These are phyloP conservation scores for Pogonocichla stellata DNA, from an alignment of 2,113 vertebrate species.

Conservation along the genomic window DNA sequence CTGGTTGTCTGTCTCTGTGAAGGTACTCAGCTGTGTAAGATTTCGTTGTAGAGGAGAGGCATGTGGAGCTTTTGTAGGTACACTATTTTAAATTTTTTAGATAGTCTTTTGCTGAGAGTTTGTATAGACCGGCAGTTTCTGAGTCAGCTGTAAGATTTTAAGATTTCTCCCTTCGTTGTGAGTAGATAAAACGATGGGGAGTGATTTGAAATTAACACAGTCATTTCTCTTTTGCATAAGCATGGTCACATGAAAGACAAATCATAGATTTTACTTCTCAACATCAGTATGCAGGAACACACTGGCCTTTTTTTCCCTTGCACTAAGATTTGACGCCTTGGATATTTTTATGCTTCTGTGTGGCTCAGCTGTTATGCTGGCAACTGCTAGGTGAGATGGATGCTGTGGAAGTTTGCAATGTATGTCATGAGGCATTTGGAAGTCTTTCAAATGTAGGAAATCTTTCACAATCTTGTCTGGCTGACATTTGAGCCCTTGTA, in stretches of 20 bases:
- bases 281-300: not conserved
- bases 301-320: not conserved
- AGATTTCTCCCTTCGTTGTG: not conserved
- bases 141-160: not conserved
- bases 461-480: not conserved
- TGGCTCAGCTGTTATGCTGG: slow-evolving; percentile 45
- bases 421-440: slow-evolving; percentile 52
- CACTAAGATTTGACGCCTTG: not conserved
- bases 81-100: not conserved
- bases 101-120: not conserved
- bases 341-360: slow-evolving; percentile 1
- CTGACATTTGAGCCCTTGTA: not conserved
- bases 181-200: not conserved
- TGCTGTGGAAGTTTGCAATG: slow-evolving; percentile 41
- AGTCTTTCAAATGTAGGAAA: slow-evolving; percentile 39
- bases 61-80: not conserved
- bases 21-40: not conserved
- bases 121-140: not conserved
- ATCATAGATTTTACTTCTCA: not conserved
- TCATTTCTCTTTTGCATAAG: not conserved
- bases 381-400: slow-evolving; percentile 31
- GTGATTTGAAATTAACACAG: not conserved
- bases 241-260: not conserved
- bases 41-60: not conserved
- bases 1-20: not conserved